phyloP scores from a whole-genome alignment of 2,113 vertebrate genomes.

The Greenwoodochromis staneri region DNA sequence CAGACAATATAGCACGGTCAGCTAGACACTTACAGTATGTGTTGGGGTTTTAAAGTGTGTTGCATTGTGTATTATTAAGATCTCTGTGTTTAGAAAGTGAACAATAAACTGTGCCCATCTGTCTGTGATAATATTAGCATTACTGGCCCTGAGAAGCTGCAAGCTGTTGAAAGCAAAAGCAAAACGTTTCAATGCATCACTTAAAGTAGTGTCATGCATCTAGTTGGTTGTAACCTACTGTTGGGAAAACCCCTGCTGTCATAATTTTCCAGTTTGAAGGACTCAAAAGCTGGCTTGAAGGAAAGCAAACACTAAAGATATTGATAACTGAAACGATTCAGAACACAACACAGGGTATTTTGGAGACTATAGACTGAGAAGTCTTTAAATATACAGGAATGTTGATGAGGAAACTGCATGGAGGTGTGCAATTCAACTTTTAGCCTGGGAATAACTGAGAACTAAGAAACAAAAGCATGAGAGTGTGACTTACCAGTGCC shows the following conservation, averaged over 20 bases:
- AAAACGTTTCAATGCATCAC: not conserved
- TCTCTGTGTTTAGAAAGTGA: no score
- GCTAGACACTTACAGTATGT: no score
- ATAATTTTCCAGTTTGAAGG: not conserved
- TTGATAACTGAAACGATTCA: not conserved
- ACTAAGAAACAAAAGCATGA: no score
- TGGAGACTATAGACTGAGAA: fast-evolving
- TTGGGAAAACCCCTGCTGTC: not conserved
- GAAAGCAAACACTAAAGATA: no score
- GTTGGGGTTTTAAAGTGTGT: no score
- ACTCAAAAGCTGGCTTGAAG: not conserved
- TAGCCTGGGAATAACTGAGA: no score
- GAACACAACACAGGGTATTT: fast-evolving
- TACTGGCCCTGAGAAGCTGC: not conserved
- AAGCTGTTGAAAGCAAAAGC: fast-evolving
- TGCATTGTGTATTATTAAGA: fast-evolving
- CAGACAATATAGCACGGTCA: no score
- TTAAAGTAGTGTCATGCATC: not conserved
- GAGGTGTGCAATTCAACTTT: fast-evolving
- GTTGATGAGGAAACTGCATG: not conserved
- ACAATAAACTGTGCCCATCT: not conserved
- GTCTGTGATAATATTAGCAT: fast-evolving
- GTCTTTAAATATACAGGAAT: not conserved
- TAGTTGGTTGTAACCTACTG: not conserved
- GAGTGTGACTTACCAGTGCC: no score